A percentile compares a stretch with the other conserved stretches of the same genome.
These are phyloP conservation scores for Morone chrysops DNA, from an alignment of 2,113 vertebrate species.

Conservation along the genomic window DNA sequence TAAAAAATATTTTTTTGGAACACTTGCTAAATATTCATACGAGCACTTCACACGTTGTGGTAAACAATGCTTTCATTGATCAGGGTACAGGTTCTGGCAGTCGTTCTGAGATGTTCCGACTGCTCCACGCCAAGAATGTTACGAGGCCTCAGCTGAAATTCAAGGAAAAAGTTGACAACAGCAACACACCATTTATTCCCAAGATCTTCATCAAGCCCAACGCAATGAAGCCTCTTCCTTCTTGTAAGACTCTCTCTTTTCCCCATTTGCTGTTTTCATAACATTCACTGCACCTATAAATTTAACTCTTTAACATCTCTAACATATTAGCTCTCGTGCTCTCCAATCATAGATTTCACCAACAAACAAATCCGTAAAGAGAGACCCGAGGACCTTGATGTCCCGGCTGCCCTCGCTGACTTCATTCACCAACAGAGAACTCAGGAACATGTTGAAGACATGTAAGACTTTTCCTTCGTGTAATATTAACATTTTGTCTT, in stretches of 20 bases:
- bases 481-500: neutral
- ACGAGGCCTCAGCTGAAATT: constrained; percentile 94
- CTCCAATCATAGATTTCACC: constrained; percentile 83
- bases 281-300: neutral
- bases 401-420: constrained; percentile 94
- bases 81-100: constrained; percentile 85
- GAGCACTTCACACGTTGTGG: neutral
- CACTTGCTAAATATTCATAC: neutral
- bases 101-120: constrained; percentile 89
- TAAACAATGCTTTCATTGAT: constrained; percentile 28
- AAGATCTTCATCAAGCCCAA: constrained; percentile 97
- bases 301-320: neutral
- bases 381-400: constrained; percentile 92
- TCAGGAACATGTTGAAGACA: constrained; percentile 91
- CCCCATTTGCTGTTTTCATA: neutral
- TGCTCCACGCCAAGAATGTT: constrained; percentile 96
- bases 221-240: constrained; percentile 90
- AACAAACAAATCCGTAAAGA: constrained; percentile 88
- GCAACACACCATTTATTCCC: constrained; percentile 94
- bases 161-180: constrained; percentile 95
- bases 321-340: neutral
- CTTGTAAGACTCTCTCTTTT: constrained; percentile 83
- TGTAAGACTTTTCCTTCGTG: constrained; percentile 83
- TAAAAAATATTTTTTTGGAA: neutral
- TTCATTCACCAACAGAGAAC: constrained; percentile 96